A percentile compares a stretch with the other conserved stretches of the same genome.
Conservation (phyloP, 2,888 invertebrate genomes). For the Timandra comae region DNA sequence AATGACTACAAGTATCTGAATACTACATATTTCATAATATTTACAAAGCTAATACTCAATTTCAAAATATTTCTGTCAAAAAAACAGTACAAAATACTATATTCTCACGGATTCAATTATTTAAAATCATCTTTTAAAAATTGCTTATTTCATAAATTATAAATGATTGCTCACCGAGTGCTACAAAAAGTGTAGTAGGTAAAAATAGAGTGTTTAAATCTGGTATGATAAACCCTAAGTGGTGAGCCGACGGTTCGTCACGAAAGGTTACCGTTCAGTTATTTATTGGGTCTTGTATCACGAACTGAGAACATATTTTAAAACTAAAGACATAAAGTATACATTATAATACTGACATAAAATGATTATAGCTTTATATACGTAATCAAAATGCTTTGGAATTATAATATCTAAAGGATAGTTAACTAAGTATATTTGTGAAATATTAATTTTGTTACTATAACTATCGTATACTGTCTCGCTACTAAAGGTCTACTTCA, state of each 20-base stretch:
- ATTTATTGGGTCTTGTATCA: slow-evolving; percentile 39
- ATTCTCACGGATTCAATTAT: slow-evolving; percentile 1
- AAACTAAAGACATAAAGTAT: too few relatives aligned
- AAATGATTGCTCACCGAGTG: slow-evolving; percentile 11
- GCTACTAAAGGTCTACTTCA: too few relatives aligned
- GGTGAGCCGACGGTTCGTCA: slow-evolving; percentile 40
- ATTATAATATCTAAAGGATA: too few relatives aligned
- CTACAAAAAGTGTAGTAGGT: slow-evolving; percentile 27
- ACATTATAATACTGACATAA: too few relatives aligned
- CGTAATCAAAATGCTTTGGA: too few relatives aligned
- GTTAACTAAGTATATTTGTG: too few relatives aligned
- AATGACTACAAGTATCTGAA: too few relatives aligned
- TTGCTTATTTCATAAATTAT: slow-evolving; percentile 14
- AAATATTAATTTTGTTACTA: too few relatives aligned
- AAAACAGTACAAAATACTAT: not conserved
- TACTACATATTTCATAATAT: not conserved
- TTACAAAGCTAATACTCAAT: slow-evolving; percentile 1
- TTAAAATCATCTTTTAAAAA: slow-evolving; percentile 5
- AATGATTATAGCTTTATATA: too few relatives aligned
- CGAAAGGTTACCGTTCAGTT: slow-evolving; percentile 45
- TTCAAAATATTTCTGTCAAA: not conserved
- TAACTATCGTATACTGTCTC: too few relatives aligned
- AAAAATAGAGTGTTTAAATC: slow-evolving; percentile 32
- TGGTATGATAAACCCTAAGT: slow-evolving; percentile 41
- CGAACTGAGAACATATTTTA: slow-evolving; percentile 32